A percentile compares a stretch with the other conserved stretches of the same genome.
Conservation (phyloP, 2,888 invertebrate species). For the Parnassius glacialis region DNA sequence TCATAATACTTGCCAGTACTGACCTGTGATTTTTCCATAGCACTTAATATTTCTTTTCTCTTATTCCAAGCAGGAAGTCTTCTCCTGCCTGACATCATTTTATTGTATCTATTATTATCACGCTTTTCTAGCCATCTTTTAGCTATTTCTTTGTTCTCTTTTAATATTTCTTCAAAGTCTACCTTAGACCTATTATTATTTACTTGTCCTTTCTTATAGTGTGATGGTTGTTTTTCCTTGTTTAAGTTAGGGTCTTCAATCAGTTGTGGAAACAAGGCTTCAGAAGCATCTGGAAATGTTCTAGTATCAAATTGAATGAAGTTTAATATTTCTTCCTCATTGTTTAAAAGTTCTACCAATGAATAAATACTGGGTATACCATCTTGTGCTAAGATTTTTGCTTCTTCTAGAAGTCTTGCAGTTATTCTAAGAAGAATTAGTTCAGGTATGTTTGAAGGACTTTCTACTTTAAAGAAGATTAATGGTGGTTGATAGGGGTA, state of each 20-base stretch:
- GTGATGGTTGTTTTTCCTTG: slow-evolving; percentile 75
- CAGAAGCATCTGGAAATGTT: slow-evolving; percentile 75
- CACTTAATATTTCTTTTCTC: slow-evolving; percentile 84
- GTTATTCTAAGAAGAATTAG: slow-evolving; percentile 84
- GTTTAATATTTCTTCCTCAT: slow-evolving; percentile 83
- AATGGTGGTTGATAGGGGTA: slow-evolving; percentile 89
- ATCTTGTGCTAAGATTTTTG: slow-evolving; percentile 82
- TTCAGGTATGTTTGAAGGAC: slow-evolving; percentile 81
- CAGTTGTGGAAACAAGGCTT: slow-evolving; percentile 82
- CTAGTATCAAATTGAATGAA: slow-evolving; percentile 80
- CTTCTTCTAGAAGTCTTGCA: slow-evolving; percentile 85
- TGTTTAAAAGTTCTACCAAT: slow-evolving; percentile 85
- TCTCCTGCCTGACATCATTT: slow-evolving; percentile 83
- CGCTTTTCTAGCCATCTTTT: slow-evolving; percentile 82
- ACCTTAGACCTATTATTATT: slow-evolving; percentile 75
- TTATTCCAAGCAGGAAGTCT: slow-evolving; percentile 88
- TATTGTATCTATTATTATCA: slow-evolving; percentile 82
- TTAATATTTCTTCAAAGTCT: slow-evolving; percentile 76
- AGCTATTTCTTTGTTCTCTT: slow-evolving; percentile 83
- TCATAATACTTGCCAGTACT: slow-evolving; percentile 21
- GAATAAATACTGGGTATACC: slow-evolving; percentile 88
- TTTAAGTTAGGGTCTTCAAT: slow-evolving; percentile 54
- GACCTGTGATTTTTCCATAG: slow-evolving; percentile 83
- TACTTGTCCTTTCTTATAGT: slow-evolving; percentile 83
- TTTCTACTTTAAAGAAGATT: slow-evolving; percentile 84